Evolutionary conservation across 2,888 invertebrate species (phyloP), one percentile per base, ranked within the genome.

Genomic region (Callyntrura guangdongensis): DNA sequence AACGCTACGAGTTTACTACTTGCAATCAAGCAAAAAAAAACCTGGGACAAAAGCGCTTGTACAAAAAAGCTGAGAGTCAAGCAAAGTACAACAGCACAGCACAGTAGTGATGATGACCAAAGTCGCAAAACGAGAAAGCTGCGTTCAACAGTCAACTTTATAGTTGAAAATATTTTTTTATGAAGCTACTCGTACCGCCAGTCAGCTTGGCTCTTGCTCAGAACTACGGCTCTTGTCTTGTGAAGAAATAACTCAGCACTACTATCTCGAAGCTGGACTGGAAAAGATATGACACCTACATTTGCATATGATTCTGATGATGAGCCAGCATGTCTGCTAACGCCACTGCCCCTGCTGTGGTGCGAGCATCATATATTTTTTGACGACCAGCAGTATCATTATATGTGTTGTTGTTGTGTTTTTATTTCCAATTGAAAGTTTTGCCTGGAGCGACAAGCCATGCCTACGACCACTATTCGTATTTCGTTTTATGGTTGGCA

Each of bases 251-350:
- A 2, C 36, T 36, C 36, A 36, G n/a, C 36, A 36, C 36, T 36
- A 36, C 36, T 36, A 36, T 36, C 36, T 36, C 36, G 36, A 6
- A 36, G 14, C 53, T 77, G 53, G 77, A 53, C 5, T 53, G 49
- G 25, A 0, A 4, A 22, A 72, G 47, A 49, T 49, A 77, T 20
- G 77, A 74, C 74, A 47, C 20, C 53, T 25, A 22, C 20, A 53
- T 74, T 74, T 74, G 20, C 72, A 49, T 74, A 74, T 27, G 69
- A 84, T 36, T 84, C 17, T 6, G 2, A 22, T 14, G 83, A 27
- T 64, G 72, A 85, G 85, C 85, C 85, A 85, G 56, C 72, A 85
- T 72, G 85, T 85, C 85, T 85, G 27, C n/a, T 36, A 36, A 2
- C 85, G 72, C 3, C 56, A 22, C 85, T 17, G 9, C 17, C 20